phyloP scores from a whole-genome alignment of 2,888 invertebrate genomes.

The Tridacna gigas region DNA sequence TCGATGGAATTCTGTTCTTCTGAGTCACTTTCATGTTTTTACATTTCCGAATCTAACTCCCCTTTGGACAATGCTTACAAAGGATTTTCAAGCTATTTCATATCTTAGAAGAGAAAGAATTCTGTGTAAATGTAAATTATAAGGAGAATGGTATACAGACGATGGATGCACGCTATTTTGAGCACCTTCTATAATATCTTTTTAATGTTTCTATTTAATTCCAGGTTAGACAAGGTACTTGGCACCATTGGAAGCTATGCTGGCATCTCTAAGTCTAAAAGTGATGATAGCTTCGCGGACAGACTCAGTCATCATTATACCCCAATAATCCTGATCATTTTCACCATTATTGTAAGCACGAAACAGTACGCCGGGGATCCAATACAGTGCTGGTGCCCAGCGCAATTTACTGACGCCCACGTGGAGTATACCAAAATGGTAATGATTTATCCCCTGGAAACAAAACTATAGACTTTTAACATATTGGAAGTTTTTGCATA shows the following conservation, averaged over 20 bases:
- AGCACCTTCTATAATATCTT: background rate
- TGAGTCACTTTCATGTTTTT: too few species aligned
- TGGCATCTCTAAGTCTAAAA: constrained; percentile 53
- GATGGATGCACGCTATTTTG: background rate
- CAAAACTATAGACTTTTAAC: too few species aligned
- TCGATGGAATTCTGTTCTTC: too few species aligned
- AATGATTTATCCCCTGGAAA: background rate
- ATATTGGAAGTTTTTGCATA: too few species aligned
- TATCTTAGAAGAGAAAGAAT: too few species aligned
- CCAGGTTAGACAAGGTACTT: constrained; percentile 72
- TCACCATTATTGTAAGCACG: constrained; percentile 71
- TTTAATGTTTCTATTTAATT: background rate
- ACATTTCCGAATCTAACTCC: too few species aligned
- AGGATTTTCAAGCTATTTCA: too few species aligned
- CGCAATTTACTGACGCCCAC: constrained; percentile 73
- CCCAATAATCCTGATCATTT: constrained; percentile 68
- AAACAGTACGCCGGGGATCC: constrained; percentile 75
- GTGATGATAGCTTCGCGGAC: constrained; percentile 70
- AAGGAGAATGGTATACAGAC: background rate
- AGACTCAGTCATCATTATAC: constrained; percentile 72
- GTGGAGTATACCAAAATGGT: constrained; percentile 70
- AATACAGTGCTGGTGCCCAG: constrained; percentile 79
- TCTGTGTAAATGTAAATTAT: too few species aligned
- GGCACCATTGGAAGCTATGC: constrained; percentile 62
- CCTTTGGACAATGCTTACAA: too few species aligned